A percentile compares a stretch with the other conserved stretches of the same genome.
Conservation (phyloP, 2,888 invertebrate species). For the Pheosia gnoma region DNA sequence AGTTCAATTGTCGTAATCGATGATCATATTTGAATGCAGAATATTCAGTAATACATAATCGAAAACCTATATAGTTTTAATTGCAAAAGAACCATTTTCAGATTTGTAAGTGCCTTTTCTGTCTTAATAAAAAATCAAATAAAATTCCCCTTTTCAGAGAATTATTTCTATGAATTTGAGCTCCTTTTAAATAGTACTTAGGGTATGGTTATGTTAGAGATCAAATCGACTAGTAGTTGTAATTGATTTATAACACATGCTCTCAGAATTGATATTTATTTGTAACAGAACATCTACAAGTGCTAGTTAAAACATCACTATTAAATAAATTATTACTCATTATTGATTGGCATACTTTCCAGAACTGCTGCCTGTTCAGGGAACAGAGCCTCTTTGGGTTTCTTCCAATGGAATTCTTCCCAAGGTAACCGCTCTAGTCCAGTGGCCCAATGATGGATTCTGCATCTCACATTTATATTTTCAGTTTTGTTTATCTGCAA, state of each 20-base stretch:
- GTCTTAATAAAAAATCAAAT: too few species aligned
- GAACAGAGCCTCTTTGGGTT: constrained; percentile 84
- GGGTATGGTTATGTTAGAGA: too few species aligned
- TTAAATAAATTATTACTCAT: constrained; percentile 3
- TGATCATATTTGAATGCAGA: neutral
- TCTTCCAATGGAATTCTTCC: constrained; percentile 81
- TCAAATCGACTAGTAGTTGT: neutral
- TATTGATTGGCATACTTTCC: constrained; percentile 59
- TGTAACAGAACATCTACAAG: neutral
- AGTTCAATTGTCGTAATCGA: neutral
- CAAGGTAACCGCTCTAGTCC: constrained; percentile 84
- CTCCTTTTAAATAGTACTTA: too few species aligned
- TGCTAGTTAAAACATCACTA: too few species aligned
- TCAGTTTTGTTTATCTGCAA: constrained; percentile 89
- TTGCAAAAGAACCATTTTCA: too few species aligned
- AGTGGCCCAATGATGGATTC: constrained; percentile 91
- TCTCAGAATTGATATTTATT: constrained; percentile 13
- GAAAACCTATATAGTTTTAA: too few species aligned
- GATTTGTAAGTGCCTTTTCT: too few species aligned
- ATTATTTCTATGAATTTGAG: too few species aligned
- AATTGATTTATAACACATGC: neutral
- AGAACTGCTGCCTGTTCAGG: constrained; percentile 73
- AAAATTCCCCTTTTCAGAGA: too few species aligned
- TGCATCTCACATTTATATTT: constrained; percentile 89
- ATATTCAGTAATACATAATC: too few species aligned